Evolutionary conservation across 2,113 vertebrate genomes (phyloP).

Genomic region (Bufo gargarizans): DNA sequence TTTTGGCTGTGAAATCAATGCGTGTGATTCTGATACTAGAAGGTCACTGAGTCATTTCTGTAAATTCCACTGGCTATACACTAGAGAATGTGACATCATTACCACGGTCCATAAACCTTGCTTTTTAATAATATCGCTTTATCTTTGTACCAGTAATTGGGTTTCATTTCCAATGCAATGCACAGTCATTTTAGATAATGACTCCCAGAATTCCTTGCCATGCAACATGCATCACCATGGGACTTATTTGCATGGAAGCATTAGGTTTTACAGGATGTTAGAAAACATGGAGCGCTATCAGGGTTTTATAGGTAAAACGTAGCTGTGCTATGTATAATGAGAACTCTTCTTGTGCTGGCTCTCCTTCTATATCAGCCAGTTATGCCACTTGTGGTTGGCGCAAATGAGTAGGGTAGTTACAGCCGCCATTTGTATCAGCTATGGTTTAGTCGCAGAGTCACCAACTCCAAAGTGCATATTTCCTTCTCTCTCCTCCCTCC

Average conservation of each 20-base stretch:
- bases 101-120: background rate
- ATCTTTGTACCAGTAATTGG: background rate
- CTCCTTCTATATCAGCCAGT: background rate
- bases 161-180: conserved; percentile 12
- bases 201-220: conserved; percentile 11
- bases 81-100: background rate
- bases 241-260: background rate
- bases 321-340: background rate
- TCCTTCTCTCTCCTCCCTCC: background rate
- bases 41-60: background rate
- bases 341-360: background rate
- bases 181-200: conserved; percentile 24
- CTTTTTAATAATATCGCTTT: background rate
- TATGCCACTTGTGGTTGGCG: background rate
- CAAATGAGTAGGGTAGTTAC: background rate
- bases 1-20: background rate
- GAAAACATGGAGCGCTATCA: background rate
- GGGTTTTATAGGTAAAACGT: background rate
- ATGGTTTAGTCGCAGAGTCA: background rate
- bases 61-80: background rate
- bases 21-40: background rate
- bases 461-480: background rate
- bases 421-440: background rate
- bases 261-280: background rate
- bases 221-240: conserved; percentile 7